These are phyloP conservation scores for Mesaphorura yosii DNA, from an alignment of 1,140 invertebrate species.

Conservation along the genomic window DNA sequence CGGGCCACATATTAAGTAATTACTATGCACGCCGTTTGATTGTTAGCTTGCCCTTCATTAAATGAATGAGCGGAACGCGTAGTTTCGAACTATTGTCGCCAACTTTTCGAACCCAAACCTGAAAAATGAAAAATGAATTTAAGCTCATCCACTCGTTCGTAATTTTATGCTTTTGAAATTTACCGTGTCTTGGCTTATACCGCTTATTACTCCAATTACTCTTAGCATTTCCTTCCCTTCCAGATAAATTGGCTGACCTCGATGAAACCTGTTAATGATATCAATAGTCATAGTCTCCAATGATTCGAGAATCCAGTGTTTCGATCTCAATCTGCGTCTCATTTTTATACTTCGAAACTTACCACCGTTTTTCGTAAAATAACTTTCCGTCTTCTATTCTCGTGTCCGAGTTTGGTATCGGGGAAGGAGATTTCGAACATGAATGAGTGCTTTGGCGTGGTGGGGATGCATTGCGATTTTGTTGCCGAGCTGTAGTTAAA, in stretches of 20 bases:
- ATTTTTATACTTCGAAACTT: too few species aligned
- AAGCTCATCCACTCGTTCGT: slow-evolving; percentile 15
- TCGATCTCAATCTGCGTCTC: too few species aligned
- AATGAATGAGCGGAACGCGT: slow-evolving; percentile 65
- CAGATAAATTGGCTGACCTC: slow-evolving; percentile 81
- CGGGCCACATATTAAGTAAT: too few species aligned
- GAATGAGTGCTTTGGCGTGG: not conserved
- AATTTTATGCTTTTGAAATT: slow-evolving; percentile 34
- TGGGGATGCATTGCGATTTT: not conserved
- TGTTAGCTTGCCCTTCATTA: slow-evolving; percentile 75
- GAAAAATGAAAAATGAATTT: slow-evolving; percentile 10
- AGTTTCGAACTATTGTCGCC: slow-evolving; percentile 61
- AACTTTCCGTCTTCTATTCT: slow-evolving; percentile 89
- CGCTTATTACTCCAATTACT: slow-evolving; percentile 74
- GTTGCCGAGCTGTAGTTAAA: not conserved
- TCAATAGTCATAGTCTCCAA: too few species aligned
- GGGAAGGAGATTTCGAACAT: not conserved
- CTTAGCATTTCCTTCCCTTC: slow-evolving; percentile 71
- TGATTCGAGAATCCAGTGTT: too few species aligned
- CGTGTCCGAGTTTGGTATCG: not conserved
- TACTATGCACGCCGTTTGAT: slow-evolving; percentile 69
- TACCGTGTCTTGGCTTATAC: slow-evolving; percentile 77
- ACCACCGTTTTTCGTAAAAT: slow-evolving; percentile 85
- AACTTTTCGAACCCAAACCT: slow-evolving; percentile 83
- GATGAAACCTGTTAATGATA: slow-evolving; percentile 68